phyloP scores from a whole-genome alignment of 2,113 vertebrate species.

The Leuciscus idus region DNA sequence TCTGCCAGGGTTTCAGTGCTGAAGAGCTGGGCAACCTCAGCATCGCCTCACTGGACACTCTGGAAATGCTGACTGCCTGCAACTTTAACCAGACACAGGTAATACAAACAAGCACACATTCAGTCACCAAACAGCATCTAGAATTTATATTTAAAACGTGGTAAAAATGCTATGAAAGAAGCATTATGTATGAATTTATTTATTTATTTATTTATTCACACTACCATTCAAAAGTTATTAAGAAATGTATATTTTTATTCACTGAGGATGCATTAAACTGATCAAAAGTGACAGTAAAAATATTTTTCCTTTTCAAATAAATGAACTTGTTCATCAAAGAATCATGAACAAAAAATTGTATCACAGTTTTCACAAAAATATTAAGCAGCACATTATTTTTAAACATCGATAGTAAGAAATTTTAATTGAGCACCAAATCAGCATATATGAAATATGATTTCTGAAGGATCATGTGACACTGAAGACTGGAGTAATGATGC shows the following conservation, averaged over 20 bases:
- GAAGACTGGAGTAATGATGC: not conserved
- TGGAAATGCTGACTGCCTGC: conserved; percentile 67
- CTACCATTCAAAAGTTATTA: not conserved
- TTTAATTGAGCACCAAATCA: not conserved
- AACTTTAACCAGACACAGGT: conserved; percentile 71
- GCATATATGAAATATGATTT: not conserved
- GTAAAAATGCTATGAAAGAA: not conserved
- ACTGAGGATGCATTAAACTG: not conserved
- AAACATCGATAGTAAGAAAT: not conserved
- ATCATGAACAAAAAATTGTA: not conserved
- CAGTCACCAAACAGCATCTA: not conserved
- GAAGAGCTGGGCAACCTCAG: conserved; percentile 62
- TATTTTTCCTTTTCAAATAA: not conserved
- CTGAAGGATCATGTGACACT: not conserved
- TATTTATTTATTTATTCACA: not conserved
- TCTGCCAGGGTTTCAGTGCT: conserved; percentile 64
- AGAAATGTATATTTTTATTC: not conserved
- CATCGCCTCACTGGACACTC: conserved; percentile 60
- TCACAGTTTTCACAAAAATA: too few relatives aligned
- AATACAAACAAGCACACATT: conserved; percentile 17
- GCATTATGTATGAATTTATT: not conserved
- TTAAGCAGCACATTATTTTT: not conserved
- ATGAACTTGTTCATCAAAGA: not conserved
- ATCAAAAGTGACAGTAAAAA: not conserved
- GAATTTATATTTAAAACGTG: not conserved